These are phyloP conservation scores for Setipinna tenuifilis DNA, from an alignment of 2,797 vertebrate species.

Conservation along the genomic window DNA sequence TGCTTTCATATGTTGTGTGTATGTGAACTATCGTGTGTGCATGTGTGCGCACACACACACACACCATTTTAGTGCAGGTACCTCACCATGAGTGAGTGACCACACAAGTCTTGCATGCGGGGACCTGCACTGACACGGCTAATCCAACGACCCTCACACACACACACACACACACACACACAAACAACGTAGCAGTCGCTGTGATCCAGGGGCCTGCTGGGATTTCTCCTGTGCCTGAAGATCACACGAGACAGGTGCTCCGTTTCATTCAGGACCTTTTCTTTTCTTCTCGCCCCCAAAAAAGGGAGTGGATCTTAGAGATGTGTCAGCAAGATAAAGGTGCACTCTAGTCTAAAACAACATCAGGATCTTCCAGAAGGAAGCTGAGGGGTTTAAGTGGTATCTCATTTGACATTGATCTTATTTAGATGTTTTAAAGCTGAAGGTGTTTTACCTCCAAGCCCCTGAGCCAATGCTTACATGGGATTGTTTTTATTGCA, in stretches of 20 bases:
- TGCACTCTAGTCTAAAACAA: slow-evolving; percentile 38
- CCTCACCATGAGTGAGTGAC: slow-evolving; percentile 40
- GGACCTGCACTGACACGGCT: slow-evolving; percentile 55
- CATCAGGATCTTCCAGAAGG: slow-evolving; percentile 33
- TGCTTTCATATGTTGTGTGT: slow-evolving; percentile 17
- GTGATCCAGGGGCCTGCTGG: slow-evolving; percentile 58
- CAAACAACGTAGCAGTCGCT: slow-evolving; percentile 47
- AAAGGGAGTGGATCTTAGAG: slow-evolving; percentile 24
- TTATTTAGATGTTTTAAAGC: slow-evolving; percentile 22
- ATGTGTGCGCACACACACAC: neutral
- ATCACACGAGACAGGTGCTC: slow-evolving; percentile 51
- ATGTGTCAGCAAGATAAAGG: slow-evolving; percentile 30
- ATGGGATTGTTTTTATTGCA: slow-evolving; percentile 1
- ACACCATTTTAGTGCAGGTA: slow-evolving; percentile 35
- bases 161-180: slow-evolving; percentile 60
- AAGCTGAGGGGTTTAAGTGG: slow-evolving; percentile 18
- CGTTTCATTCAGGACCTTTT: slow-evolving; percentile 36
- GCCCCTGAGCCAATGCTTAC: neutral
- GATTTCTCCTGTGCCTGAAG: slow-evolving; percentile 55
- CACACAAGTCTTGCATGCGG: slow-evolving; percentile 45
- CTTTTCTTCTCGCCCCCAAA: slow-evolving; percentile 26
- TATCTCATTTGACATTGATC: slow-evolving; percentile 20
- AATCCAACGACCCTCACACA: slow-evolving; percentile 54
- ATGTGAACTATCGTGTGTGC: too few species aligned
- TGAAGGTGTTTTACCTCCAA: slow-evolving; percentile 8